Evolutionary conservation across 2,888 invertebrate species (phyloP).

Genomic region (Dasysyrphus albostriatus): DNA sequence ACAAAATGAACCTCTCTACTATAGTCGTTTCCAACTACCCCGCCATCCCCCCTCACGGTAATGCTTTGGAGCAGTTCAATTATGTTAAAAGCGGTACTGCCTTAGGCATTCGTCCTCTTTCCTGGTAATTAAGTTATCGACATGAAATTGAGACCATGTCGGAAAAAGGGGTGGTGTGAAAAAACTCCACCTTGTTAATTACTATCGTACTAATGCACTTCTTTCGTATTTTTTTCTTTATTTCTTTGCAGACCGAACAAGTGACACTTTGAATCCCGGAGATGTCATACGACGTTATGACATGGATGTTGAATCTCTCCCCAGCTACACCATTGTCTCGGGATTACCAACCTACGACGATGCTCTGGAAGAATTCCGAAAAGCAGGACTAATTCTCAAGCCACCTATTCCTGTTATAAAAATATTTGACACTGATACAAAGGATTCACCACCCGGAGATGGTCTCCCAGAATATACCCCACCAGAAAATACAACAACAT

Average conservation of each 20-base stretch:
- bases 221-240: conserved; percentile 4
- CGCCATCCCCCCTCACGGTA: not conserved
- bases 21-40: not conserved
- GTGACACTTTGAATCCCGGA: conserved; percentile 79
- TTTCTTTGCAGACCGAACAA: conserved; percentile 84
- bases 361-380: conserved; percentile 86
- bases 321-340: conserved; percentile 87
- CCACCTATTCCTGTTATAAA: conserved; percentile 82
- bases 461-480: conserved; percentile 63
- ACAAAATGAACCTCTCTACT: conserved; percentile 14
- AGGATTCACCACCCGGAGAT: conserved; percentile 73
- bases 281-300: conserved; percentile 83
- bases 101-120: conserved; percentile 64
- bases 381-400: conserved; percentile 82
- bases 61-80: conserved; percentile 65
- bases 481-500: conserved; percentile 78
- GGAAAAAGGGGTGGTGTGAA: not conserved
- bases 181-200: conserved; percentile 59
- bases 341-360: conserved; percentile 87
- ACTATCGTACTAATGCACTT: conserved; percentile 47
- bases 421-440: conserved; percentile 80
- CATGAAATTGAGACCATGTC: conserved; percentile 67
- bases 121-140: conserved; percentile 74
- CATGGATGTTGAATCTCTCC: conserved; percentile 85
- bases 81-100: conserved; percentile 70